Conservation (phyloP, 2,113 vertebrate species). For the Amblyornis subalaris region DNA sequence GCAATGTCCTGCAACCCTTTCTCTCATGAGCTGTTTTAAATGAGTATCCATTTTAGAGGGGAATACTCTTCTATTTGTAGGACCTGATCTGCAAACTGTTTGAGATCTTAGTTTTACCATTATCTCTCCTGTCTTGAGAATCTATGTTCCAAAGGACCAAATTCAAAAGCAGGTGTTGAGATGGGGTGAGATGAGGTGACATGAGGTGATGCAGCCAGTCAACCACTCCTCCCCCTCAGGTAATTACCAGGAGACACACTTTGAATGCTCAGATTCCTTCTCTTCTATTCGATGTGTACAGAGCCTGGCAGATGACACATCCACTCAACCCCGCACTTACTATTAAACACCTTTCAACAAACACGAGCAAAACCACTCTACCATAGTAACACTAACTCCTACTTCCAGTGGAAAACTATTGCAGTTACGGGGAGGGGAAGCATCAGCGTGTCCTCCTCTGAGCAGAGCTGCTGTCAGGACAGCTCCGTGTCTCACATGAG, state of each 20-base stretch:
- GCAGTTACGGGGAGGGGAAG: background rate
- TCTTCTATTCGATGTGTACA: background rate
- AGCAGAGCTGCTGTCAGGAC: slow-evolving; percentile 17
- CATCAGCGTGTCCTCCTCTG: background rate
- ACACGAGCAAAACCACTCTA: background rate
- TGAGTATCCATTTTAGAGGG: background rate
- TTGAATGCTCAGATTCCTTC: background rate
- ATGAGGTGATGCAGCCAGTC: background rate
- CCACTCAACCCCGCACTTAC: background rate
- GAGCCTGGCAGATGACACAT: background rate
- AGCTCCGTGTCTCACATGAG: background rate
- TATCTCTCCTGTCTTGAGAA: background rate
- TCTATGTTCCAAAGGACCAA: background rate
- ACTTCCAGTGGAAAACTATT: background rate
- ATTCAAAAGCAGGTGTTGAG: background rate
- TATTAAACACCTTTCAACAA: slow-evolving; percentile 9
- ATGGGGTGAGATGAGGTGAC: background rate
- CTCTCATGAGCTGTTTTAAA: background rate
- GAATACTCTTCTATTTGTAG: background rate
- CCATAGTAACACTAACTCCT: background rate
- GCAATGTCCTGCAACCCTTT: background rate
- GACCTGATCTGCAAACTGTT: background rate
- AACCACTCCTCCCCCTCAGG: fast-evolving
- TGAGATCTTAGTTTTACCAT: background rate
- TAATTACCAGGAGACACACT: background rate